Evolutionary conservation across 1,140 invertebrate genomes (phyloP).

Genomic region (Danaus melanippus): DNA sequence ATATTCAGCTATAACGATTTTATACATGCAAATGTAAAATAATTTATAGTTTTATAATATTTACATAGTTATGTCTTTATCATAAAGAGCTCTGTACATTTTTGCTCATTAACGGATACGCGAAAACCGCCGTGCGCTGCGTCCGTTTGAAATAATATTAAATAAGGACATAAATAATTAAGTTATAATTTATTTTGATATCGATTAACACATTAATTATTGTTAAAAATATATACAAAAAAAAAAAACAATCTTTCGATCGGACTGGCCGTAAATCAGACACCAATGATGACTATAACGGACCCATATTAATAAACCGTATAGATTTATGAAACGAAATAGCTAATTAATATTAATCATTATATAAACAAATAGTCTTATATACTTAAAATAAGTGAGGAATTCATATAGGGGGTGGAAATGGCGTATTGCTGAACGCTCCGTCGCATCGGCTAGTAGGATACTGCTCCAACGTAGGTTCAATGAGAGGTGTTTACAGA

Average conservation of each 20-base stretch:
- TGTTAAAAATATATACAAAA: slow-evolving; percentile 12
- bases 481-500: slow-evolving; percentile 26
- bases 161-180: slow-evolving; percentile 24
- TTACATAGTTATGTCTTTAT: slow-evolving; percentile 12
- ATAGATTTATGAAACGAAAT: slow-evolving; percentile 8
- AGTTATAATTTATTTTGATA: slow-evolving; percentile 30
- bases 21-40: slow-evolving; percentile 20
- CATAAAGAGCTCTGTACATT: slow-evolving; percentile 15
- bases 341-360: neutral
- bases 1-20: slow-evolving; percentile 5
- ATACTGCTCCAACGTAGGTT: slow-evolving; percentile 16
- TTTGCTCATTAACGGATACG: slow-evolving; percentile 15
- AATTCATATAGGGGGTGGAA: slow-evolving; percentile 6
- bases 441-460: slow-evolving; percentile 4
- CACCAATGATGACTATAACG: slow-evolving; percentile 9
- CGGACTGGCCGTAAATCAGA: slow-evolving; percentile 7
- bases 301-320: slow-evolving; percentile 9
- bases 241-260: neutral
- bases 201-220: slow-evolving; percentile 20
- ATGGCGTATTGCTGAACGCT: slow-evolving; percentile 4
- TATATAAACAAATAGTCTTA: slow-evolving; percentile 9
- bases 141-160: slow-evolving; percentile 15
- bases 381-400: slow-evolving; percentile 12
- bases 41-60: slow-evolving; percentile 16
- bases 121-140: slow-evolving; percentile 7